Conservation (phyloP, 2,113 vertebrate genomes). For the Plecotus auritus region DNA sequence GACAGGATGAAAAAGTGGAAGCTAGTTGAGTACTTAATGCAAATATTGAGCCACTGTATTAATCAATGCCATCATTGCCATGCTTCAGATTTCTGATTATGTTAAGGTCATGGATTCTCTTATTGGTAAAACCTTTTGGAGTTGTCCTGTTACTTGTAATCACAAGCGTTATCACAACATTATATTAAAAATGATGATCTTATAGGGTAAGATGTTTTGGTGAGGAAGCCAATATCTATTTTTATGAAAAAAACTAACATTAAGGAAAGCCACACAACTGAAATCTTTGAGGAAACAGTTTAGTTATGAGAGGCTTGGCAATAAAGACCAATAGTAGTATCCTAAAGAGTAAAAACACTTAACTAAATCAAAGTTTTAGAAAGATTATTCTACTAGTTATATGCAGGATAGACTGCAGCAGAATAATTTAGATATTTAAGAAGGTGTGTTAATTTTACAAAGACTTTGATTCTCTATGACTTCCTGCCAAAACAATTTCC, state of each 20-base stretch:
- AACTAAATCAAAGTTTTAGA: neutral
- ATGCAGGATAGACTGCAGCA: neutral
- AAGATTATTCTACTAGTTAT: neutral
- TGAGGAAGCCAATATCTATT: neutral
- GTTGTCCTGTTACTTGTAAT: neutral
- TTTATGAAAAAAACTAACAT: neutral
- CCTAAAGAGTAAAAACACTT: neutral
- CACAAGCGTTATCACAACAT: neutral
- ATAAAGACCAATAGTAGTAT: neutral
- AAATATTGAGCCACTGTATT: neutral
- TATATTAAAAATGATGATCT: neutral
- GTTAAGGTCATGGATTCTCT: neutral
- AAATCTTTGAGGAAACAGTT: neutral
- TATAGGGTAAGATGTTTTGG: neutral
- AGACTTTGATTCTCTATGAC: neutral
- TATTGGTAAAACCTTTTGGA: neutral
- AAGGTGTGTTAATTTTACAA: neutral
- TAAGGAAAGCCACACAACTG: neutral
- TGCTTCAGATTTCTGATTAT: neutral
- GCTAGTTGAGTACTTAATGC: neutral
- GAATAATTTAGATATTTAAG: neutral
- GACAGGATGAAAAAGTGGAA: neutral
- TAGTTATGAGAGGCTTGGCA: neutral
- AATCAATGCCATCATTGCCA: neutral
- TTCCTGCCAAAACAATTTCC: neutral